Conservation (phyloP, 1,140 invertebrate genomes). For the Aphelenchoides fujianensis region DNA sequence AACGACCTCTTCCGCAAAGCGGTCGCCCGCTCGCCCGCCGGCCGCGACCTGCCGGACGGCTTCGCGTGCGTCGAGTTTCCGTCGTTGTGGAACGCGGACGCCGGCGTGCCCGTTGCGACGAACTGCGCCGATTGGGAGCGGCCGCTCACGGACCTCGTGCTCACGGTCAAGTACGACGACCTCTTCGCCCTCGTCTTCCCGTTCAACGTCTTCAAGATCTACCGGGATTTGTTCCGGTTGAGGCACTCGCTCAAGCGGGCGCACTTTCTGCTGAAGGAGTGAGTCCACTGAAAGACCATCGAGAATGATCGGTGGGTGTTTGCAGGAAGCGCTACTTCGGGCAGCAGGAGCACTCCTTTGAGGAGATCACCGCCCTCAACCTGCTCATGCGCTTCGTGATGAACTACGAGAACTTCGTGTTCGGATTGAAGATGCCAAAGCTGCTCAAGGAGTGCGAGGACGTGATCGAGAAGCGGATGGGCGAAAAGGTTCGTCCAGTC, state of each 20-base stretch:
- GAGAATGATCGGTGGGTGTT: neutral
- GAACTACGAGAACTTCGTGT: conserved; percentile 27
- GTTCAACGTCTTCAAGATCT: neutral
- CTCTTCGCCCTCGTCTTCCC: neutral
- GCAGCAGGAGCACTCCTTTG: neutral
- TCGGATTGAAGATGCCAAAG: conserved; percentile 1
- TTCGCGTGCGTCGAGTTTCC: neutral
- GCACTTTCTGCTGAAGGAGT: neutral
- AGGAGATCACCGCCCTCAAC: conserved; percentile 13
- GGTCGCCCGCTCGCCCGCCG: neutral
- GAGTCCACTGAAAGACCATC: neutral
- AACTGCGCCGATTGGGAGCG: neutral
- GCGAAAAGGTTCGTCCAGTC: conserved; percentile 13
- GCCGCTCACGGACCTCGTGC: neutral
- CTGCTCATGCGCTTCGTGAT: conserved; percentile 26
- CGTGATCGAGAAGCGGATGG: conserved; percentile 1
- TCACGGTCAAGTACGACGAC: neutral
- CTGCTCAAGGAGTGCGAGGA: neutral
- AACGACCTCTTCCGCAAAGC: neutral
- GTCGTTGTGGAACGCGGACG: neutral
- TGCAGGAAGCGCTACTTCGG: conserved; percentile 21
- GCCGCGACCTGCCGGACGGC: neutral
- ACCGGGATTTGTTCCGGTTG: conserved; percentile 7
- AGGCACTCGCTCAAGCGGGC: neutral
- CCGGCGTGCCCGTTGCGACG: neutral